Evolutionary conservation across 2,797 vertebrate genomes (phyloP), one percentile per base, ranked within the genome.

Genomic region (Cossypha heuglini): DNA sequence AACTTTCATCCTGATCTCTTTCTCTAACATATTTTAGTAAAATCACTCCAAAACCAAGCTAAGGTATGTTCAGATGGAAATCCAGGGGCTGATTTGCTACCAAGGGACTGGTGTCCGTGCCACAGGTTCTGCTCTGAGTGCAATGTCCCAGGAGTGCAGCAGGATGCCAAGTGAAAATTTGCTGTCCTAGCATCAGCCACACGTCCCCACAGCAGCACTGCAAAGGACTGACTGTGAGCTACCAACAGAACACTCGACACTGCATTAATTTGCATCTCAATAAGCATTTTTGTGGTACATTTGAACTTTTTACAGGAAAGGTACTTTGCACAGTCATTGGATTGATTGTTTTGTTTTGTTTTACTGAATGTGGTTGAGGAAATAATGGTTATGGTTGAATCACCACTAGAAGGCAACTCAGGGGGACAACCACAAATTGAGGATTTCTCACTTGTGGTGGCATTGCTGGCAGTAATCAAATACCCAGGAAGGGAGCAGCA

Each of bases 381-480:
- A 95, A 13, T 84, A 46, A 87, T 40, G 48, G 29, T 90, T 86
- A 67, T 45, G 48, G 76, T 42, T 94, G 82, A 93, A 91, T 93
- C 64, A 22, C 62, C 73, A 46, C 66, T 63, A 90, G 90, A 97
- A 95, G 71, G 72, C 69, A 83, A 69, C 24, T 72, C 45, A 19
- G 58, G 31, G 77, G 16, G 35, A 45, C 46, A 77, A 63, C 0
- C 3, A 8, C 31, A 74, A 86, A 66, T 48, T 42, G 42, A 68
- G 52, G 43, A 58, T 77, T 87, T 89, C 69, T 45, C 35, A 7
- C 31, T 74, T 94, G 26, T 81, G 92, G 79, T 86, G 86, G 61
- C 88, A 37, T 57, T 82, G 79, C 81, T 95, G 96, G 85, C 90
- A 94, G 89, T 42, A 83, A 67, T 91, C 73, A 95, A 91, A 93